A percentile compares a stretch with the other conserved stretches of the same genome.
phyloP scores from a whole-genome alignment of 2,113 vertebrate genomes.

The Ammodytes dubius region DNA sequence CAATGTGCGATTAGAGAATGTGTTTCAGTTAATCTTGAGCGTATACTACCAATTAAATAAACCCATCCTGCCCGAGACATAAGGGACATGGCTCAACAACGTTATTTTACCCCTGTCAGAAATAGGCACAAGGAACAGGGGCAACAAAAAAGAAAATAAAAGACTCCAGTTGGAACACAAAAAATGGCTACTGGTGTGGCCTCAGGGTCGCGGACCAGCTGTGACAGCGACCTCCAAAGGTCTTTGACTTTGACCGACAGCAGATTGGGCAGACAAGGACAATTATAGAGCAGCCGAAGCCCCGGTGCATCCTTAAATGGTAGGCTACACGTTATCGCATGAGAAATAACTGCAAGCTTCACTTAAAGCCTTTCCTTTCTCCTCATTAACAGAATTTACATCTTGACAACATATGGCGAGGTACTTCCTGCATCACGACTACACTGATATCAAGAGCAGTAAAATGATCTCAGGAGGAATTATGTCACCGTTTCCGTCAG shows the following conservation, averaged over 20 bases:
- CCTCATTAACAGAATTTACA: constrained; percentile 17
- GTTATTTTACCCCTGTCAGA: constrained; percentile 34
- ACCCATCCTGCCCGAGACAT: constrained; percentile 41
- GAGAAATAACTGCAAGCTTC: constrained; percentile 7
- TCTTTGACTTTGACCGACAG: constrained; percentile 77
- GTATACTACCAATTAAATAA: constrained; percentile 65
- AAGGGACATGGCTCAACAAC: constrained; percentile 43
- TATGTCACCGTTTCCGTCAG: background rate
- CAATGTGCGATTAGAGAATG: constrained; percentile 70
- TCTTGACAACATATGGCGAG: background rate
- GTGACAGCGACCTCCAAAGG: constrained; percentile 70
- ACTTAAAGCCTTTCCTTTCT: constrained; percentile 18
- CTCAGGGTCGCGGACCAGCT: constrained; percentile 76
- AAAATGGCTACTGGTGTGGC: constrained; percentile 55
- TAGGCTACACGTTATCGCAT: constrained; percentile 24
- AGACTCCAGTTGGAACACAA: constrained; percentile 43
- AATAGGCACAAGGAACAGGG: constrained; percentile 10
- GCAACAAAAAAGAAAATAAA: constrained; percentile 36
- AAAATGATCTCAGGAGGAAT: background rate
- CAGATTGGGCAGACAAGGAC: constrained; percentile 65
- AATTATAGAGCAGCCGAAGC: constrained; percentile 53
- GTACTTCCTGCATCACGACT: constrained; percentile 12
- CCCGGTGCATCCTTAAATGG: constrained; percentile 16
- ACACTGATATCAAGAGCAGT: background rate
- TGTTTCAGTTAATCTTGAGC: constrained; percentile 66